Conservation (phyloP, 2,888 invertebrate species). For the Hirtodrosophila alboralis region DNA sequence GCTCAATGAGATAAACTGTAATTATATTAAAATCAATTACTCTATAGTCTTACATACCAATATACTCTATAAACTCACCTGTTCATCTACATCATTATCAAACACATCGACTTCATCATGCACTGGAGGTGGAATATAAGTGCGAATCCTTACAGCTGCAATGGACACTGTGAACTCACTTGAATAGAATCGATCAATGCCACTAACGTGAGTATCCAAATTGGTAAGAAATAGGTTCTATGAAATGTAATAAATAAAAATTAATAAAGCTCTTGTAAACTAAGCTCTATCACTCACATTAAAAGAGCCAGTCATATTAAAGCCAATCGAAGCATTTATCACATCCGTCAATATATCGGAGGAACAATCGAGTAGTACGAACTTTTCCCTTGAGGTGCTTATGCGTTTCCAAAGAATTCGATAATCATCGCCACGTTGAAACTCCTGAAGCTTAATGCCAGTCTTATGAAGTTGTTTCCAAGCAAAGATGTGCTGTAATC, state of each 20-base stretch:
- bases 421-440: conserved; percentile 84
- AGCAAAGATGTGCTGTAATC: conserved; percentile 91
- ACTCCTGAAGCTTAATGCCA: conserved; percentile 88
- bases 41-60: too few species aligned
- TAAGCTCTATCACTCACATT: conserved; percentile 66
- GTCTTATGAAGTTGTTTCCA: conserved; percentile 87
- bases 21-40: background rate
- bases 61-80: conserved; percentile 28
- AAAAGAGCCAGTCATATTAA: conserved; percentile 82
- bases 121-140: conserved; percentile 69
- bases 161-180: conserved; percentile 62
- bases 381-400: conserved; percentile 88
- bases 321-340: conserved; percentile 84
- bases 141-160: conserved; percentile 65
- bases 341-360: conserved; percentile 88
- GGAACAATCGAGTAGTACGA: conserved; percentile 91
- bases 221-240: conserved; percentile 84
- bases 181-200: conserved; percentile 70
- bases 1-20: conserved; percentile 56
- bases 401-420: conserved; percentile 84
- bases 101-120: conserved; percentile 77
- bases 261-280: too few species aligned
- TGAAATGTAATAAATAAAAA: background rate
- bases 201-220: conserved; percentile 83
- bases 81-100: conserved; percentile 45